Conservation (phyloP, 1,140 invertebrate genomes). For the Danaus plexippus region DNA sequence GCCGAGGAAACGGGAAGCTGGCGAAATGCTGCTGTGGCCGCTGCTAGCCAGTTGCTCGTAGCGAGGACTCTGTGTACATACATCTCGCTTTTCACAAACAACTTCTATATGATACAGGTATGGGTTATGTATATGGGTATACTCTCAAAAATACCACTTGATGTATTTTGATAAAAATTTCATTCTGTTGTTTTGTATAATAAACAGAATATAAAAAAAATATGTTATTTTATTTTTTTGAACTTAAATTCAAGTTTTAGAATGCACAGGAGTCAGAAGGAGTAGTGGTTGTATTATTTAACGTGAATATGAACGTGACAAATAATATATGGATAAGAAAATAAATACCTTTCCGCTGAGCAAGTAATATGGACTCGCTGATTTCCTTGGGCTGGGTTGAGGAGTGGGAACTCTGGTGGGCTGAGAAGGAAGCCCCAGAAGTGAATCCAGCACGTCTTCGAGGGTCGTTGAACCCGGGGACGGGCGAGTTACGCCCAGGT, state of each 20-base stretch:
- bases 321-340: slow-evolving; percentile 7
- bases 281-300: background rate
- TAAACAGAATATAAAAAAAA: too few relatives aligned
- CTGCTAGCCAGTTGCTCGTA: slow-evolving; percentile 67
- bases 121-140: too few relatives aligned
- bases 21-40: slow-evolving; percentile 60
- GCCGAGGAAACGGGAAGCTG: slow-evolving; percentile 50
- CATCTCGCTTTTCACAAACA: too few relatives aligned
- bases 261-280: too few relatives aligned
- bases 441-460: slow-evolving; percentile 93
- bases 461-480: slow-evolving; percentile 88
- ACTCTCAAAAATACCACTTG: too few relatives aligned
- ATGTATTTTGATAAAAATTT: too few relatives aligned
- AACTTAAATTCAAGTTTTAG: too few relatives aligned
- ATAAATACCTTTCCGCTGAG: slow-evolving; percentile 78
- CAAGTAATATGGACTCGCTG: slow-evolving; percentile 75
- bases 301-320: background rate
- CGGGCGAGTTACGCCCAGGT: slow-evolving; percentile 60
- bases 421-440: slow-evolving; percentile 85
- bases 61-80: slow-evolving; percentile 51
- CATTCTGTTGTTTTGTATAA: too few relatives aligned
- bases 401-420: slow-evolving; percentile 76
- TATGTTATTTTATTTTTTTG: too few relatives aligned
- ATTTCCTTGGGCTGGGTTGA: slow-evolving; percentile 75
- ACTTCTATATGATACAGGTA: too few relatives aligned